A percentile compares a stretch with the other conserved stretches of the same genome.
Evolutionary conservation across 2,888 invertebrate genomes (phyloP).

Genomic region (Drosophila fungiperda): DNA sequence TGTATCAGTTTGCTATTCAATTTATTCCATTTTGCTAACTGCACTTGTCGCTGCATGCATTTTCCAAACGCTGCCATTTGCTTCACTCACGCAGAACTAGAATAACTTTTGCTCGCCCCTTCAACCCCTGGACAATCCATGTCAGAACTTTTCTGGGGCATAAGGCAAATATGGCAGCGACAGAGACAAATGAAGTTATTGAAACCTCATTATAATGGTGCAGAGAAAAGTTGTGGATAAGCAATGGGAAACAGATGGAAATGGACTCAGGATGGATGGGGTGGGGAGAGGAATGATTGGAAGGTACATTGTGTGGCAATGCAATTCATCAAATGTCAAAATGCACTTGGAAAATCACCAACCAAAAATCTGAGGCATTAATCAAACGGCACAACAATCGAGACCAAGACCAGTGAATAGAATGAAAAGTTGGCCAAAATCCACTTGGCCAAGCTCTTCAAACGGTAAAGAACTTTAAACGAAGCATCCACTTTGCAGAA

Average conservation of each 20-base stretch:
- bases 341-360: slow-evolving; percentile 76
- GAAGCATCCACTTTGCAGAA: slow-evolving; percentile 54
- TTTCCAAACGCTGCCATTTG: slow-evolving; percentile 48
- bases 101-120: slow-evolving; percentile 23
- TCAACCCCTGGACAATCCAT: background rate
- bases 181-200: slow-evolving; percentile 80
- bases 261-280: background rate
- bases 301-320: slow-evolving; percentile 37
- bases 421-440: slow-evolving; percentile 17
- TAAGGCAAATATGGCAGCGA: slow-evolving; percentile 64
- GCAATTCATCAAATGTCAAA: slow-evolving; percentile 79
- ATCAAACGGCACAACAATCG: slow-evolving; percentile 63
- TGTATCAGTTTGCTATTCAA: slow-evolving; percentile 9
- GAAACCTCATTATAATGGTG: slow-evolving; percentile 76
- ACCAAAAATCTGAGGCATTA: slow-evolving; percentile 70
- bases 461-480: slow-evolving; percentile 55
- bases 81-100: slow-evolving; percentile 31
- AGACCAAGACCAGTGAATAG: slow-evolving; percentile 31
- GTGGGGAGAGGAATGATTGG: background rate
- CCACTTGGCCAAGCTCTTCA: slow-evolving; percentile 46
- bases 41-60: slow-evolving; percentile 9
- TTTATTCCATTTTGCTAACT: slow-evolving; percentile 15
- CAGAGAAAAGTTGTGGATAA: slow-evolving; percentile 46
- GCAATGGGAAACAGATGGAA: slow-evolving; percentile 46
- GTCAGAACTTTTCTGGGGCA: slow-evolving; percentile 34